Evolutionary conservation across 2,113 vertebrate species (phyloP).

Genomic region (Coptodon rendalli): DNA sequence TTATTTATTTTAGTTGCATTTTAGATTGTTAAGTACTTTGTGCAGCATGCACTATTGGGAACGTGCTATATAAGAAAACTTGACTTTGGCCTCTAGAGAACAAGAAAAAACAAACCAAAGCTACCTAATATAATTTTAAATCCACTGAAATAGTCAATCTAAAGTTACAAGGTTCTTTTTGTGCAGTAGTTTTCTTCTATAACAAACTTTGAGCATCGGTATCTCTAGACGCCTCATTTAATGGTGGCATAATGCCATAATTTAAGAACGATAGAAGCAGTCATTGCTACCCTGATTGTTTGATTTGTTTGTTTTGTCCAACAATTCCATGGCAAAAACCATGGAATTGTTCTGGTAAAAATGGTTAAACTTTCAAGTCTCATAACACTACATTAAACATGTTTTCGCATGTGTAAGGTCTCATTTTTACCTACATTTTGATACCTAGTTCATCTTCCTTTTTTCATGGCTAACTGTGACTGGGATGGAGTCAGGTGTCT

Average conservation of each 20-base stretch:
- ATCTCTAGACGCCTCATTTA: not conserved
- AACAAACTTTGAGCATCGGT: not conserved
- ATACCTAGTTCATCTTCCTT: not conserved
- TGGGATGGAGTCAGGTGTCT: not conserved
- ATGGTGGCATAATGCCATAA: not conserved
- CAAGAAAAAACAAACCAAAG: not conserved
- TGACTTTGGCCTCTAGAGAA: not conserved
- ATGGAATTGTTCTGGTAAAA: not conserved
- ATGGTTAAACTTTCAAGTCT: not conserved
- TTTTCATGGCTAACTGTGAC: not conserved
- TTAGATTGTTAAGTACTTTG: not conserved
- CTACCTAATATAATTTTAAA: not conserved
- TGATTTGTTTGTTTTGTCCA: not conserved
- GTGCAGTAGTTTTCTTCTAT: not conserved
- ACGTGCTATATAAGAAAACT: not conserved
- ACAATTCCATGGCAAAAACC: not conserved
- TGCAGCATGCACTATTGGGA: not conserved
- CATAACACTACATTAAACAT: not conserved
- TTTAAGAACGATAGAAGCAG: not conserved
- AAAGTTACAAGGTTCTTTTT: not conserved
- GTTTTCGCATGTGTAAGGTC: fast-evolving
- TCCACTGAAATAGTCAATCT: not conserved
- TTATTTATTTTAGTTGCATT: not conserved
- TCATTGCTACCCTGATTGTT: not conserved
- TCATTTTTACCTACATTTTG: not conserved